A percentile compares a stretch with the other conserved stretches of the same genome.
Conservation (phyloP, 2,797 vertebrate species). For the Aratinga solstitialis region DNA sequence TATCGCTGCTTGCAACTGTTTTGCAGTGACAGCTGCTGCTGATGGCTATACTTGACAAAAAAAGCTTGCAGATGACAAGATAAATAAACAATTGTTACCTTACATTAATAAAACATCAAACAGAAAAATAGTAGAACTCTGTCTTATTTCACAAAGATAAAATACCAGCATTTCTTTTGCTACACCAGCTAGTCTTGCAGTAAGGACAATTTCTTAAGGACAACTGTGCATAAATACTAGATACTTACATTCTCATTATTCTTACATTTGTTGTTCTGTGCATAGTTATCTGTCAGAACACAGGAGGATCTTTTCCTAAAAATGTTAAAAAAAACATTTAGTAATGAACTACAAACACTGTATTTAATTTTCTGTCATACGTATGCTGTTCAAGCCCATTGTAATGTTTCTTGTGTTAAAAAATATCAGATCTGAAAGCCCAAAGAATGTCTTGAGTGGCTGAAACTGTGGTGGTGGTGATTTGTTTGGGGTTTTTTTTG, state of each 20-base stretch:
- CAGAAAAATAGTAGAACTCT: not conserved
- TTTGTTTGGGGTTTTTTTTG: fast-evolving
- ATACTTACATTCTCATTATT: not conserved
- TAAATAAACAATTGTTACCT: not conserved
- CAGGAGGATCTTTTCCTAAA: not conserved
- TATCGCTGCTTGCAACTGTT: not conserved
- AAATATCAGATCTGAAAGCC: not conserved
- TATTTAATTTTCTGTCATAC: not conserved
- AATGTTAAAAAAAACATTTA: not conserved
- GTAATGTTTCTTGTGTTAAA: not conserved
- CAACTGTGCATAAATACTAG: not conserved
- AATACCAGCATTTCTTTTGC: not conserved
- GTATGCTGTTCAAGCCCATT: fast-evolving
- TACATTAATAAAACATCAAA: not conserved
- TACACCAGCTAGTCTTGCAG: not conserved
- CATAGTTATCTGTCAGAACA: not conserved
- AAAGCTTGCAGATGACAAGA: not conserved
- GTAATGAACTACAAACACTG: not conserved
- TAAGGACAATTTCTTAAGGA: not conserved
- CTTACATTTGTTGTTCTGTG: not conserved
- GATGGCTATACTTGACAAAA: not conserved
- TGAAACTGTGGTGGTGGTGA: not conserved
- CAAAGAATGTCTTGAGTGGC: not conserved
- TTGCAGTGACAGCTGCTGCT: not conserved
- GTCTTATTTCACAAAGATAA: not conserved